Percentiles rank a stretch among this genome's conserved stretches.
Conservation (phyloP, 1,140 invertebrate species). For the Bicyclus anynana region DNA sequence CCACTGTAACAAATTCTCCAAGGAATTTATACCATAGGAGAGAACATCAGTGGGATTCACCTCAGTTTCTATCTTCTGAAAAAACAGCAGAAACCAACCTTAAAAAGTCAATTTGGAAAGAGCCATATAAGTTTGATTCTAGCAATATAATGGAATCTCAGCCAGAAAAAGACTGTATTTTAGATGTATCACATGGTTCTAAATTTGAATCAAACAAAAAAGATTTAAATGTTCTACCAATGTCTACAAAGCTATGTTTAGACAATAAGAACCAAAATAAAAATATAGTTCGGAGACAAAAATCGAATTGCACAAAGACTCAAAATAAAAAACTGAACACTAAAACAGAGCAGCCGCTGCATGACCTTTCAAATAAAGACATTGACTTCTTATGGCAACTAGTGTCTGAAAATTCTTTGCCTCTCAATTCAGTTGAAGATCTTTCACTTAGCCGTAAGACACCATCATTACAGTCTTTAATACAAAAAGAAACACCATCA, state of each 20-base stretch:
- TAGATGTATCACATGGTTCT: conserved; percentile 40
- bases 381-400: conserved; percentile 74
- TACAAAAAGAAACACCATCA: conserved; percentile 58
- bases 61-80: conserved; percentile 60
- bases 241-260: conserved; percentile 25
- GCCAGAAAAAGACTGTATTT: conserved; percentile 62
- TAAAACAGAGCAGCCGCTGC: conserved; percentile 42
- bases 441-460: conserved; percentile 57
- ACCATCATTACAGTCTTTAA: conserved; percentile 70
- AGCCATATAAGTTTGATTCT: conserved; percentile 61
- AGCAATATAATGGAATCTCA: conserved; percentile 68
- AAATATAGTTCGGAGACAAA: conserved; percentile 44
- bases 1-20: conserved; percentile 78
- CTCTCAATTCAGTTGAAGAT: conserved; percentile 51
- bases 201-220: conserved; percentile 48
- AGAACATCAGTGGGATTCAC: conserved; percentile 76
- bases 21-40: conserved; percentile 78
- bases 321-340: conserved; percentile 47
- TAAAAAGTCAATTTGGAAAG: conserved; percentile 70
- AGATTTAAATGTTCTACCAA: conserved; percentile 34
- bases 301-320: conserved; percentile 39
- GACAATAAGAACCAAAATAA: conserved; percentile 37
- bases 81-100: conserved; percentile 63
- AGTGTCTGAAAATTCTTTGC: conserved; percentile 60
- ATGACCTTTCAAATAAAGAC: conserved; percentile 72